Conservation (phyloP, 2,113 vertebrate species). For the Syngnathus typhle region DNA sequence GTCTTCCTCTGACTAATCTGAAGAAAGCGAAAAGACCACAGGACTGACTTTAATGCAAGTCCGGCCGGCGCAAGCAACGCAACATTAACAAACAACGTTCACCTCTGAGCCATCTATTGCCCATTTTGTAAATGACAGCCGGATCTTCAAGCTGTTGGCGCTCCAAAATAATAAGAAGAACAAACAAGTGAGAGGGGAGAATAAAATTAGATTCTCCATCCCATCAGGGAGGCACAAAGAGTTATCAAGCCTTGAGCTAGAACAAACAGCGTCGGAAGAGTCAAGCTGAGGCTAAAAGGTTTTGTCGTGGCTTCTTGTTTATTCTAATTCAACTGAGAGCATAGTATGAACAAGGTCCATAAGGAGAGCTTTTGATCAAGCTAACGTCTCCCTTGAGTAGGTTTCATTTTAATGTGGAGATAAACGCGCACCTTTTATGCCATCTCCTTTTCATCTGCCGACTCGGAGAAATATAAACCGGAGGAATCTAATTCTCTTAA, state of each 20-base stretch:
- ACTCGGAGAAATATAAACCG: conserved; percentile 16
- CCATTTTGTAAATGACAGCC: conserved; percentile 14
- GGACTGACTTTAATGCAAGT: conserved; percentile 17
- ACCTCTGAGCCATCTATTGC: conserved; percentile 4
- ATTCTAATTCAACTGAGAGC: conserved; percentile 26
- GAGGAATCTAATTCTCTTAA: conserved; percentile 24
- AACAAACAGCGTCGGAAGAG: conserved; percentile 31
- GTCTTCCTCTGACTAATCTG: conserved; percentile 25
- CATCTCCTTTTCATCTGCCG: conserved; percentile 13
- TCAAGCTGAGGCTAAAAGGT: conserved; percentile 13
- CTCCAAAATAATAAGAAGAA: conserved; percentile 11
- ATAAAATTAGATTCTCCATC: conserved; percentile 12
- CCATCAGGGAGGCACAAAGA: conserved; percentile 19
- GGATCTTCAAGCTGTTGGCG: conserved; percentile 4
- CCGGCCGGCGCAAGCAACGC: conserved; percentile 18
- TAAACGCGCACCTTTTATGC: conserved; percentile 13
- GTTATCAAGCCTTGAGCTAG: conserved; percentile 8
- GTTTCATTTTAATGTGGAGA: conserved; percentile 21
- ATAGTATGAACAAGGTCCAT: conserved; percentile 30
- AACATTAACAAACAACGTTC: conserved; percentile 18
- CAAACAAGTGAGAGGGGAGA: conserved; percentile 3
- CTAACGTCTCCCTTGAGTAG: conserved; percentile 11
- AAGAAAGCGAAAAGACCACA: conserved; percentile 18
- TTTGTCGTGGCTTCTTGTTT: conserved; percentile 32
- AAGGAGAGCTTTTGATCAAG: conserved; percentile 36